Evolutionary conservation across 2,888 invertebrate species (phyloP).

Genomic region (Nomada goodeniana): DNA sequence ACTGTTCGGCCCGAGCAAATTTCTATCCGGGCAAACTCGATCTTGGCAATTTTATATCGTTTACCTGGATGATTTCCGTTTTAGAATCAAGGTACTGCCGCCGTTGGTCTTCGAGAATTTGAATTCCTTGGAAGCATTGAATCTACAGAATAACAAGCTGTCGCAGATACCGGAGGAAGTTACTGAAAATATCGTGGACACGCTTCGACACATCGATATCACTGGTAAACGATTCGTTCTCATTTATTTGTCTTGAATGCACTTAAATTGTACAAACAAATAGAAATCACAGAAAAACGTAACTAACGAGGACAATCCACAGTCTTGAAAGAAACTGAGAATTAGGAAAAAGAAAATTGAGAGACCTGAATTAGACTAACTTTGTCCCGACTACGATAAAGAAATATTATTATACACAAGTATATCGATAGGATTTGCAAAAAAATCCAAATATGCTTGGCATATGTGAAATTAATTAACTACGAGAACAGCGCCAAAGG

Average conservation of each 20-base stretch:
- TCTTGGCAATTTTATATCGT: not conserved
- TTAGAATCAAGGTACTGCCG: constrained; percentile 92
- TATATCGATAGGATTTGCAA: no score
- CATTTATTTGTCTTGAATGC: no score
- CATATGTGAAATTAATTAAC: no score
- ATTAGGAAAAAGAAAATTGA: not conserved
- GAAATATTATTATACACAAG: no score
- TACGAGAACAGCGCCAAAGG: not conserved
- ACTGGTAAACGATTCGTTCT: constrained; percentile 87
- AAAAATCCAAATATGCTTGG: not conserved
- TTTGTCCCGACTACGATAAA: not conserved
- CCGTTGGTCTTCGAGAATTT: constrained; percentile 94
- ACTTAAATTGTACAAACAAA: no score
- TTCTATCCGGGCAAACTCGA: not conserved
- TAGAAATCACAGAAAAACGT: no score
- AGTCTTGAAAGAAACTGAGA: no score
- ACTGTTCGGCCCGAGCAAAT: not conserved
- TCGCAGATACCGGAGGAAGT: constrained; percentile 93
- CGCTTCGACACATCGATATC: constrained; percentile 93
- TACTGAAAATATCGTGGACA: constrained; percentile 95
- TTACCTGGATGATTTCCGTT: not conserved
- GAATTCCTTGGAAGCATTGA: constrained; percentile 94
- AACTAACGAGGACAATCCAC: no score
- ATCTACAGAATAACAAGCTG: constrained; percentile 94
- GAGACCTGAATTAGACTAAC: not conserved